A percentile compares a stretch with the other conserved stretches of the same genome.
Conservation (phyloP, 2,797 vertebrate genomes). For the Sebastes nivosus region DNA sequence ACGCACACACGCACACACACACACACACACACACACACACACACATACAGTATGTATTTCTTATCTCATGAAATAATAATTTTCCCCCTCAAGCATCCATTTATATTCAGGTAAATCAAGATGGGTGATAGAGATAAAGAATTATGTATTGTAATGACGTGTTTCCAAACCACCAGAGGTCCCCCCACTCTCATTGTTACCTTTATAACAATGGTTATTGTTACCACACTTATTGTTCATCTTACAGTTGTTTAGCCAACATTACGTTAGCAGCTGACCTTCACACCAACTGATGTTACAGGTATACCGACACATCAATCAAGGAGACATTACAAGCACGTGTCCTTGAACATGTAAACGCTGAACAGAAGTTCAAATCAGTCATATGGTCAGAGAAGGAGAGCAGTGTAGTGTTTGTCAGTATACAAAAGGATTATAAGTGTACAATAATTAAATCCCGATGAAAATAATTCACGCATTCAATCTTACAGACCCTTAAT, state of each 20-base stretch:
- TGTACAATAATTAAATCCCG: neutral
- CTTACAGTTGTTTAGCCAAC: neutral
- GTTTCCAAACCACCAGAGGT: slow-evolving; percentile 35
- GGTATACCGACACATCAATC: slow-evolving; percentile 46
- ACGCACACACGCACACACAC: neutral
- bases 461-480: slow-evolving; percentile 21
- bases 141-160: neutral
- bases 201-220: neutral
- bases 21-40: neutral
- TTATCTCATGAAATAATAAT: neutral
- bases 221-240: neutral
- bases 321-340: slow-evolving; percentile 20
- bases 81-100: neutral
- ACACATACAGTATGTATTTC: neutral
- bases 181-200: slow-evolving; percentile 3
- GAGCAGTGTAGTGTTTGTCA: neutral
- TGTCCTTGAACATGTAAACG: slow-evolving; percentile 43
- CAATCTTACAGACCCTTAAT: neutral
- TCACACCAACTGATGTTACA: slow-evolving; percentile 27
- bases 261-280: slow-evolving; percentile 20
- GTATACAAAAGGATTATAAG: slow-evolving; percentile 8
- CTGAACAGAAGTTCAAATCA: slow-evolving; percentile 38
- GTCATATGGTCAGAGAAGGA: slow-evolving; percentile 13
- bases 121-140: neutral
- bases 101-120: neutral